Conservation (phyloP, 2,888 invertebrate genomes). For the Agriopis marginaria region DNA sequence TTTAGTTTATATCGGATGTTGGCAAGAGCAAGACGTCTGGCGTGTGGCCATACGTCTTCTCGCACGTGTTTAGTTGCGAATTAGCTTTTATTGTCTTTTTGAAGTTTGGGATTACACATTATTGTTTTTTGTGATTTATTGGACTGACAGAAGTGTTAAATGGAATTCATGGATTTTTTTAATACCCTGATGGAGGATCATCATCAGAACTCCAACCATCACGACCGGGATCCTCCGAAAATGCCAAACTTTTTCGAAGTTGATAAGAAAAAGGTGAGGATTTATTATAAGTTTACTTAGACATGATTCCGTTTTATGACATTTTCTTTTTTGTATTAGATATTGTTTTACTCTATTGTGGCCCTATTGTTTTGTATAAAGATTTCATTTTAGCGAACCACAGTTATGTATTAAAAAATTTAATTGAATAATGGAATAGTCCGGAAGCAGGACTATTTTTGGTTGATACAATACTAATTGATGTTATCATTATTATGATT, state of each 20-base stretch:
- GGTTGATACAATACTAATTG: too few relatives aligned
- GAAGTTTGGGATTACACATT: constrained; percentile 54
- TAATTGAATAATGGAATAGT: background rate
- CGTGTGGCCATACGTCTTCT: constrained; percentile 69
- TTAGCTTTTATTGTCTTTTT: constrained; percentile 50
- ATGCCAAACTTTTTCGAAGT: constrained; percentile 82
- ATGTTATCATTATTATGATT: too few relatives aligned
- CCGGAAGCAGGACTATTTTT: background rate
- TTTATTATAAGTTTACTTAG: background rate
- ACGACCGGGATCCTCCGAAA: constrained; percentile 70
- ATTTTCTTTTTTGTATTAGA: background rate
- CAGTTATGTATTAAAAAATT: background rate
- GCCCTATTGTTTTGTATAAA: background rate
- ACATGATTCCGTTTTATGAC: background rate
- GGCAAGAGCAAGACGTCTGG: constrained; percentile 82
- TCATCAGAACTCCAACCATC: constrained; percentile 60
- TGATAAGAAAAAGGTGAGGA: constrained; percentile 75
- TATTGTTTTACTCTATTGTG: background rate
- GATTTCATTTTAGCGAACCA: background rate
- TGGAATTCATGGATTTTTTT: constrained; percentile 81
- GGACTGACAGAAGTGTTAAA: constrained; percentile 57
- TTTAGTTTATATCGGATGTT: constrained; percentile 86
- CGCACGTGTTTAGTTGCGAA: constrained; percentile 75
- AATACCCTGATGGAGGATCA: constrained; percentile 75
- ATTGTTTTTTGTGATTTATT: constrained; percentile 60